Evolutionary conservation across 2,113 vertebrate species (phyloP).

Genomic region (Platycercus adscitus): DNA sequence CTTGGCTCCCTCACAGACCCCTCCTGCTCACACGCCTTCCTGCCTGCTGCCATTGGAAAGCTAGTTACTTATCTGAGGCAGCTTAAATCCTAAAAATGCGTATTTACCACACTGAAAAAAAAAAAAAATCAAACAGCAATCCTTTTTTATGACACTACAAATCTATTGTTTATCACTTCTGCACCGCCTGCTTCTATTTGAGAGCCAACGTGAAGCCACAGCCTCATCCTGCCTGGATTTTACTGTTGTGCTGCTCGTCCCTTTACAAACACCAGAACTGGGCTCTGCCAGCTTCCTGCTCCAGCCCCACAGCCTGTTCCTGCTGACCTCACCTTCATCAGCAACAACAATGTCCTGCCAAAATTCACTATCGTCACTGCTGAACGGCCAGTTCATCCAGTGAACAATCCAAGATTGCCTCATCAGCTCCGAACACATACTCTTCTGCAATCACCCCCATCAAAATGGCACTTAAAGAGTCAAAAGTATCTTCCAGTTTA

Average conservation of each 20-base stretch:
- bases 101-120: not conserved
- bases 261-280: not conserved
- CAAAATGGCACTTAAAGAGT: not conserved
- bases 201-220: not conserved
- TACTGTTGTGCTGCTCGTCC: not conserved
- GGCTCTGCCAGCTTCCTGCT: not conserved
- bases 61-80: not conserved
- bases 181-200: not conserved
- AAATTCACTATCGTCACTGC: not conserved
- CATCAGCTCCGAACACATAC: rapidly evolving
- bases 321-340: not conserved
- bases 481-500: not conserved
- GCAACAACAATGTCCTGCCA: not conserved
- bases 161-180: not conserved
- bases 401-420: not conserved
- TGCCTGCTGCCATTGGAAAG: not conserved
- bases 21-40: not conserved
- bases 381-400: not conserved
- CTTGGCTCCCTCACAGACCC: not conserved
- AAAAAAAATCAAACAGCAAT: not conserved
- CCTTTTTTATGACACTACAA: not conserved
- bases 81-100: not conserved
- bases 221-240: not conserved
- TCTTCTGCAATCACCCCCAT: not conserved
- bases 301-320: not conserved